Evolutionary conservation across 2,888 invertebrate genomes (phyloP), one percentile per base, ranked within the genome.

Genomic region (Muscina levida): DNA sequence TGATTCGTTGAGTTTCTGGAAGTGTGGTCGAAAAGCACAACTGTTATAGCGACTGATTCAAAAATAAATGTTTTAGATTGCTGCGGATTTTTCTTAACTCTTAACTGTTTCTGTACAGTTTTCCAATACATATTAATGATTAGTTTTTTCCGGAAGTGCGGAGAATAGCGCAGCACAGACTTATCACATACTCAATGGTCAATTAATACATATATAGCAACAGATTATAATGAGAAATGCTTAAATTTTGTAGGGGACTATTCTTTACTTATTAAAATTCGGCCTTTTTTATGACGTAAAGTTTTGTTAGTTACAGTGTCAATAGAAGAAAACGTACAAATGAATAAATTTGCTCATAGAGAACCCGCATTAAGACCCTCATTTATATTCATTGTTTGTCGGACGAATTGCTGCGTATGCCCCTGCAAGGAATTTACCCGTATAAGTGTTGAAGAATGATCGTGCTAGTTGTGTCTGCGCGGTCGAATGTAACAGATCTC

Each of bases 401-500:
- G 1, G 26, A 24, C 24, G 2, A 8, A n/a, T 10, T 24, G 24
- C n/a, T 15, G 22, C 0, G n/a, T 15, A 2, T 66, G 51, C 51
- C 48, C 48, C 13, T 26, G 19, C 17, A 42, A 22, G 19, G n/a
- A 44, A 2, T 70, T 56, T 70, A 70, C 70, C 70, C 39, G 42
- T 26, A 68, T 53, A 39, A 37, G 53, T 39, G 11, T 10, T 68
- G n/a, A 42, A 68, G 10, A 24, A 11, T 70, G 39, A 42, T 48
- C 56, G 13, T 51, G 51, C 19, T 39, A 79, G 79, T 79, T 57
- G 51, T 39, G 70, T 79, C 37, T 65, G 71, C 42, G 48, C 66
- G 15, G 65, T 74, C 66, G 39, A 48, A 48, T 71, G 17, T 71
- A 74, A 70, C 78, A 70, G 71, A 66, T 56, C 71, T 79, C 44